These are phyloP conservation scores for Taurulus bubalis DNA, from an alignment of 2,113 vertebrate species.

Conservation along the genomic window DNA sequence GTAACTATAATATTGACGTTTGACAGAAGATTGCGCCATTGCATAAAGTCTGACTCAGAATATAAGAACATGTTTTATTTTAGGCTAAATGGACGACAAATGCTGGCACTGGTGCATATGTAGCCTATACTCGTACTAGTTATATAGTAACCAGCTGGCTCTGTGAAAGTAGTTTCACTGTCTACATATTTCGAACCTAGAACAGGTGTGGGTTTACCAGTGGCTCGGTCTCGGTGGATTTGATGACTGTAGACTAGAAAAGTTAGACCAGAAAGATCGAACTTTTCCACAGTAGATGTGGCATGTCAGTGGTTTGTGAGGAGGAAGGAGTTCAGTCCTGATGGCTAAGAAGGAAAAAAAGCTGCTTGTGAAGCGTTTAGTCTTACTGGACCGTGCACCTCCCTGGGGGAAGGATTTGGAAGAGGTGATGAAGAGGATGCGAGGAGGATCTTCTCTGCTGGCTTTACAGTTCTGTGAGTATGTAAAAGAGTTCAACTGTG, in stretches of 20 bases:
- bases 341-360: not conserved
- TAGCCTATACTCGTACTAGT: no score
- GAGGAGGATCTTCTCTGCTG: not conserved
- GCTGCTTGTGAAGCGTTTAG: not conserved
- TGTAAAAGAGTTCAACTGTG: not conserved
- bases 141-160: not conserved
- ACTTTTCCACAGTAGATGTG: not conserved
- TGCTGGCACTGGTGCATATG: not conserved
- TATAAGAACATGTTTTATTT: not conserved
- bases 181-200: not conserved
- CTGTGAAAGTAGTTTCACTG: conserved; percentile 16
- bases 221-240: not conserved
- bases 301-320: not conserved
- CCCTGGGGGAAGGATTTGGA: not conserved
- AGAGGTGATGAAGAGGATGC: not conserved
- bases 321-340: not conserved
- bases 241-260: not conserved
- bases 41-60: not conserved
- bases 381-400: not conserved
- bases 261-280: not conserved
- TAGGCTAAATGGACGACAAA: no score
- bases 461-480: not conserved
- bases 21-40: not conserved
- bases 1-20: not conserved
- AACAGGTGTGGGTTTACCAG: not conserved